Conservation (phyloP, 2,888 invertebrate species). For the Monochamus alternatus region DNA sequence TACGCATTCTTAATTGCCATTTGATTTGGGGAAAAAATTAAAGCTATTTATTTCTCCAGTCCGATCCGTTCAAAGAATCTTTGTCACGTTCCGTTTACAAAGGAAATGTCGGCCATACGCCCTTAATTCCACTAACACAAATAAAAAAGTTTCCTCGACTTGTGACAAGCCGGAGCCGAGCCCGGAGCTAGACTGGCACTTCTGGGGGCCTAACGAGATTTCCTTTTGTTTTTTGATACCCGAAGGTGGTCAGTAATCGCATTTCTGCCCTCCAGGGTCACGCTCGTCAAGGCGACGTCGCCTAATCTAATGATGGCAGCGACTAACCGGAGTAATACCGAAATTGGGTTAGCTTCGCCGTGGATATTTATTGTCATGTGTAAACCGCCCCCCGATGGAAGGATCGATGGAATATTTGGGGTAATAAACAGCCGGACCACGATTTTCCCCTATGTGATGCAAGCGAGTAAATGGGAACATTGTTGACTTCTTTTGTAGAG, state of each 20-base stretch:
- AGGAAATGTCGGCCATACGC: neutral
- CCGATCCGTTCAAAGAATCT: no score
- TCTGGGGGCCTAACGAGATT: conserved; percentile 54
- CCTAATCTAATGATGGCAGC: conserved; percentile 63
- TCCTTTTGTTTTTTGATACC: conserved; percentile 57
- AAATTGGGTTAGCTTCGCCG: conserved; percentile 59
- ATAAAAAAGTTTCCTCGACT: conserved; percentile 6
- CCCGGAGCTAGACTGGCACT: conserved; percentile 41
- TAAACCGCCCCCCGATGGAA: conserved; percentile 41
- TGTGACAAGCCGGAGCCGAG: conserved; percentile 10
- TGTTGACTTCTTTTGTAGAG: conserved; percentile 10
- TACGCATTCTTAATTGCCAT: no score
- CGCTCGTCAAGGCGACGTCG: conserved; percentile 63
- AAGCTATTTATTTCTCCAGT: no score
- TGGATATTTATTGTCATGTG: conserved; percentile 43
- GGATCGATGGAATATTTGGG: conserved; percentile 51
- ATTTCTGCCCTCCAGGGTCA: conserved; percentile 64
- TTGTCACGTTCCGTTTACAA: no score
- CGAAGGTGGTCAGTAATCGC: conserved; percentile 69
- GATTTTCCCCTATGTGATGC: conserved; percentile 19
- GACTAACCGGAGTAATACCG: conserved; percentile 59
- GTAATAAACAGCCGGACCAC: conserved; percentile 45
- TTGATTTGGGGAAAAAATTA: no score
- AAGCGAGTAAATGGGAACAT: neutral
- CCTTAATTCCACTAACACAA: neutral